A percentile compares a stretch with the other conserved stretches of the same genome.
Conservation (phyloP, 2,113 vertebrate genomes). For the Seriola dumerili region DNA sequence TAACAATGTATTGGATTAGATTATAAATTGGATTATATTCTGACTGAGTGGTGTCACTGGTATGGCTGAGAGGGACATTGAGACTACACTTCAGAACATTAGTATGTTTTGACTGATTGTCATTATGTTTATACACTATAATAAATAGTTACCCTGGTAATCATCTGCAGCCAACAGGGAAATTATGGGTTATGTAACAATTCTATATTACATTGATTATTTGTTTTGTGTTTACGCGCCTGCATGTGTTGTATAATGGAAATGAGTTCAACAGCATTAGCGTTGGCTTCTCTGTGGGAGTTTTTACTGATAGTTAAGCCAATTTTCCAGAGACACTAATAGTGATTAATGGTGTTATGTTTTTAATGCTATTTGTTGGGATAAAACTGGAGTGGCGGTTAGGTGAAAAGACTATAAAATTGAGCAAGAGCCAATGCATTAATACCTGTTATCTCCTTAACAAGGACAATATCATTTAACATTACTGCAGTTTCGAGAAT, state of each 20-base stretch:
- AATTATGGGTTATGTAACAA: constrained; percentile 59
- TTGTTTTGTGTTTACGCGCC: constrained; percentile 58
- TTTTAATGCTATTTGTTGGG: constrained; percentile 55
- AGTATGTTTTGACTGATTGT: constrained; percentile 9
- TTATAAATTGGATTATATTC: constrained; percentile 16
- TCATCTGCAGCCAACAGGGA: constrained; percentile 42
- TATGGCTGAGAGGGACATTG: neutral
- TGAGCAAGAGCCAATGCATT: constrained; percentile 50
- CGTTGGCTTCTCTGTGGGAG: constrained; percentile 64
- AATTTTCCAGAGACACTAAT: constrained; percentile 73
- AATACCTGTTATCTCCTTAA: constrained; percentile 39
- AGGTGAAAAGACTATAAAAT: constrained; percentile 35
- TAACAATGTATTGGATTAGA: constrained; percentile 1
- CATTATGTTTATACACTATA: constrained; percentile 10
- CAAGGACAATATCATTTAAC: constrained; percentile 45
- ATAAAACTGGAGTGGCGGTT: constrained; percentile 38
- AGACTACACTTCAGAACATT: neutral
- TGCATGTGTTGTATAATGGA: constrained; percentile 49
- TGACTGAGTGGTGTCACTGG: constrained; percentile 1
- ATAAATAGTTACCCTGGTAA: constrained; percentile 48
- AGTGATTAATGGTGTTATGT: constrained; percentile 64
- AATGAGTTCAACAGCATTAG: constrained; percentile 63
- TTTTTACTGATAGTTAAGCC: constrained; percentile 69
- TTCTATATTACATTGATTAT: constrained; percentile 57
- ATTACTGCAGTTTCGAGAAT: constrained; percentile 31